Conservation (phyloP, 2,888 invertebrate genomes). For the Dascillus cervinus region DNA sequence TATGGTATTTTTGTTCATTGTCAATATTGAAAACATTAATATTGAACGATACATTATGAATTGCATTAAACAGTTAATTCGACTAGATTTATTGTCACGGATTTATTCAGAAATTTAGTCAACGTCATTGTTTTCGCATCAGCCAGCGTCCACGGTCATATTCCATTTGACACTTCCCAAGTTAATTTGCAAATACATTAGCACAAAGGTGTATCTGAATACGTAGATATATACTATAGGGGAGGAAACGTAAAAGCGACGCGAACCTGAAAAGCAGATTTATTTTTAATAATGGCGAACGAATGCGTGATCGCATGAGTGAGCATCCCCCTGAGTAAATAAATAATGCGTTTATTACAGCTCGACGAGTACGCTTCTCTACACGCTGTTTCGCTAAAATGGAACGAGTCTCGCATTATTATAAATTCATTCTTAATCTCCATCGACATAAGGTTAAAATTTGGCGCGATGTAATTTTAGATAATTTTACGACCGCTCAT, state of each 20-base stretch:
- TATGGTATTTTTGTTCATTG: too few relatives aligned
- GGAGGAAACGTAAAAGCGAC: slow-evolving; percentile 18
- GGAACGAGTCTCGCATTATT: slow-evolving; percentile 23
- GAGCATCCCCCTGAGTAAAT: slow-evolving; percentile 37
- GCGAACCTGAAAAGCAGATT: slow-evolving; percentile 31
- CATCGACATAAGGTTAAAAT: slow-evolving; percentile 15
- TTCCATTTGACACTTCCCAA: too few relatives aligned
- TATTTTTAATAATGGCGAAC: slow-evolving; percentile 41
- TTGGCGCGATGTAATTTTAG: slow-evolving; percentile 33
- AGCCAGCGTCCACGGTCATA: too few relatives aligned
- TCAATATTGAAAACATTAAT: too few relatives aligned
- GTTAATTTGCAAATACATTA: too few relatives aligned
- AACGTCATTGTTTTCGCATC: too few relatives aligned
- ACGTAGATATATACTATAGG: slow-evolving; percentile 1
- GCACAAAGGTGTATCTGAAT: slow-evolving; percentile 4
- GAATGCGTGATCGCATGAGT: slow-evolving; percentile 33
- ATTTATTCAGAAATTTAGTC: too few relatives aligned
- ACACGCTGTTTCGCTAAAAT: slow-evolving; percentile 12
- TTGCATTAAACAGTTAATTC: too few relatives aligned
- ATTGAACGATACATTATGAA: too few relatives aligned
- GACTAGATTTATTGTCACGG: too few relatives aligned
- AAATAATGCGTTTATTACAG: slow-evolving; percentile 43
- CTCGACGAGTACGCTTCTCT: slow-evolving; percentile 30
- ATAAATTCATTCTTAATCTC: slow-evolving; percentile 21
- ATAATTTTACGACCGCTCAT: slow-evolving; percentile 39